Evolutionary conservation across 2,113 vertebrate species (phyloP).

Genomic region (Carassius carassius): DNA sequence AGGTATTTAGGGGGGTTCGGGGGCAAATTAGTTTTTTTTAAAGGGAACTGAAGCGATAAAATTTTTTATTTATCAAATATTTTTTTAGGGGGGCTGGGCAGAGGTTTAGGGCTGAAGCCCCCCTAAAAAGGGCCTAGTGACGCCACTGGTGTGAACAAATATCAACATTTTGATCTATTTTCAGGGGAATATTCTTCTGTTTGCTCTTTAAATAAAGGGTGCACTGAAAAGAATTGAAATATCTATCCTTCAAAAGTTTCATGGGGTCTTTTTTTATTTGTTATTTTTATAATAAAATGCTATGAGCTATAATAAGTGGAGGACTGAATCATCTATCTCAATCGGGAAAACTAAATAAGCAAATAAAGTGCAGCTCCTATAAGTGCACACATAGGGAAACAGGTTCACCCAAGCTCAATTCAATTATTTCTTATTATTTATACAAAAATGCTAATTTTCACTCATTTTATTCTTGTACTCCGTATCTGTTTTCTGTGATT

Average conservation of each 20-base stretch:
- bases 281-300: background rate
- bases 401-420: too few relatives aligned
- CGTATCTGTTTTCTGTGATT: background rate
- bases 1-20: too few relatives aligned
- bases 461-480: background rate
- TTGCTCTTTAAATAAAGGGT: background rate
- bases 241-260: too few relatives aligned
- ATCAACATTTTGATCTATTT: slow-evolving; percentile 22
- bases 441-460: background rate
- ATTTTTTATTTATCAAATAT: too few relatives aligned
- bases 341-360: background rate
- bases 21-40: too few relatives aligned
- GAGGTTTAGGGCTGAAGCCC: too few relatives aligned
- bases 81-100: too few relatives aligned
- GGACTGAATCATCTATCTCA: background rate
- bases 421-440: too few relatives aligned
- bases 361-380: background rate
- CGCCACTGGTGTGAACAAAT: background rate
- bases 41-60: too few relatives aligned
- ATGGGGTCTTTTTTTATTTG: background rate
- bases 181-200: background rate
- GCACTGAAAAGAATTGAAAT: slow-evolving; percentile 11
- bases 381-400: too few relatives aligned
- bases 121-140: too few relatives aligned
- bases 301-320: background rate